phyloP scores from a whole-genome alignment of 92 coral and sea anemone species.

The Porites evermanni region DNA sequence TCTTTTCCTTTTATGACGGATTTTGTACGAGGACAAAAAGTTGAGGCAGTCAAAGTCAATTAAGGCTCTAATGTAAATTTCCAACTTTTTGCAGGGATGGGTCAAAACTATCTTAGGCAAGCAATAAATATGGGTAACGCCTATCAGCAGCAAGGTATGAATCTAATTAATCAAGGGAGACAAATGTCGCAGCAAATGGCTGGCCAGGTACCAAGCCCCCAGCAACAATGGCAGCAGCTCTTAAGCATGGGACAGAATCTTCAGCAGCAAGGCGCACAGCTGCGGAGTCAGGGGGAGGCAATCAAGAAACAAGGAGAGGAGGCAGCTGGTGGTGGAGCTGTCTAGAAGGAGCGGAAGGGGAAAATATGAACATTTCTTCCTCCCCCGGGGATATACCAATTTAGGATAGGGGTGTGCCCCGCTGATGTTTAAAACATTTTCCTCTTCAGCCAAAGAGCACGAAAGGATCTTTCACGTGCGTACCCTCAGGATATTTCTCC shows the following conservation, averaged over 20 bases:
- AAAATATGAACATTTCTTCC: not conserved
- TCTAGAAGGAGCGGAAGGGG: not conserved
- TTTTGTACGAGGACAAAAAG: no score
- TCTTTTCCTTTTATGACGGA: no score
- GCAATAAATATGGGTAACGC: slow-evolving; percentile 53
- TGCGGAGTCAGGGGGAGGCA: slow-evolving; percentile 27
- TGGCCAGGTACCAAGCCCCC: slow-evolving; percentile 49
- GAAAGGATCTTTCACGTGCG: no score
- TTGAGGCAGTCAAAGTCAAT: no score
- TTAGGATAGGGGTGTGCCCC: no score
- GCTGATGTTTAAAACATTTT: no score
- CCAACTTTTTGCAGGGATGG: slow-evolving; percentile 39
- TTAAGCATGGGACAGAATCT: slow-evolving; percentile 32
- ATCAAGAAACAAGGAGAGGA: slow-evolving; percentile 35
- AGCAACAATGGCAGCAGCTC: slow-evolving; percentile 49
- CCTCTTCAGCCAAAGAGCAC: no score
- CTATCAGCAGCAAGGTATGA: slow-evolving; percentile 44
- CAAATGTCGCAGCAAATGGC: slow-evolving; percentile 29
- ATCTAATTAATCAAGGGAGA: slow-evolving; percentile 33
- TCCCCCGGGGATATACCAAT: no score
- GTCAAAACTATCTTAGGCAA: slow-evolving; percentile 58
- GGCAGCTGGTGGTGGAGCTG: slow-evolving; percentile 23
- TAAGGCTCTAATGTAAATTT: not conserved
- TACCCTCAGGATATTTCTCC: no score
- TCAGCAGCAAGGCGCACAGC: slow-evolving; percentile 37